A percentile compares a stretch with the other conserved stretches of the same genome.
Conservation (phyloP, 2,113 vertebrate genomes). For the Cinclus cinclus region DNA sequence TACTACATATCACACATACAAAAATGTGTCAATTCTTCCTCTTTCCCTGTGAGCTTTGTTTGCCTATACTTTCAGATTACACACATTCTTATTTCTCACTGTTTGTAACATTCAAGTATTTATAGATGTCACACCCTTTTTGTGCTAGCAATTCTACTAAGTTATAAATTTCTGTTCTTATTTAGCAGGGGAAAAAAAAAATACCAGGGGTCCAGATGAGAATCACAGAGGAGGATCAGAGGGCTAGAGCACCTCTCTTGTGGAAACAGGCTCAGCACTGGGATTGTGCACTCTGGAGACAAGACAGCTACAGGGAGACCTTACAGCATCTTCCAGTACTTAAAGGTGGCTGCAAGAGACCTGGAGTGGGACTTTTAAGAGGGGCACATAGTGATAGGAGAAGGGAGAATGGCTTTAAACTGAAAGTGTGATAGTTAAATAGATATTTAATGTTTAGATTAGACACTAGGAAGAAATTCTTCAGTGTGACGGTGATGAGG, state of each 20-base stretch:
- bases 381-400: rapidly evolving
- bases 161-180: not conserved
- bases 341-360: not conserved
- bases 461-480: not conserved
- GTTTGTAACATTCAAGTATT: not conserved
- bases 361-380: not conserved
- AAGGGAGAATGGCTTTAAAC: not conserved
- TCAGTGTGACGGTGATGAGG: not conserved
- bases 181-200: not conserved
- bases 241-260: not conserved
- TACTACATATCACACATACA: not conserved
- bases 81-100: not conserved
- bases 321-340: not conserved
- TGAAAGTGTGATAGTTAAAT: not conserved
- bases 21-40: not conserved
- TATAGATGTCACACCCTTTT: not conserved
- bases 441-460: not conserved
- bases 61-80: not conserved
- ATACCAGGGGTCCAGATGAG: not conserved
- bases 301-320: not conserved
- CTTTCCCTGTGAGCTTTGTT: not conserved
- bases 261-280: not conserved
- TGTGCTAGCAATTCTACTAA: not conserved
- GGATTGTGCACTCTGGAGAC: not conserved
- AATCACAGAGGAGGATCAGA: not conserved